Percentiles rank a stretch among this genome's conserved stretches.
These are phyloP conservation scores for Dreissena polymorpha DNA, from an alignment of 1,140 invertebrate species.

Conservation along the genomic window DNA sequence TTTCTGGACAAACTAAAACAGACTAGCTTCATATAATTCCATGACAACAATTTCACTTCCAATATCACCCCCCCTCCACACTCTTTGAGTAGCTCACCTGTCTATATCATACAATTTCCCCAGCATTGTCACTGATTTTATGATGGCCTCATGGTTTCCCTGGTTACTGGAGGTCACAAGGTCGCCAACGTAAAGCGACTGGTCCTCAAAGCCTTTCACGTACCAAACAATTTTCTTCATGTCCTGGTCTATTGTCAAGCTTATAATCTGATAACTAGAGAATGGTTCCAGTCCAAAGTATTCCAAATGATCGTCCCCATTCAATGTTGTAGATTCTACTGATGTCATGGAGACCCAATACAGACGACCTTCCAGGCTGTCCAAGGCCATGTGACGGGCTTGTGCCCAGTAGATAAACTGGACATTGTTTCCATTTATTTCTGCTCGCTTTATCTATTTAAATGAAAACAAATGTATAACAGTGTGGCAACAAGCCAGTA, in stretches of 20 bases:
- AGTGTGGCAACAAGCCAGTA: neutral
- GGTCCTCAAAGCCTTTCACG: slow-evolving; percentile 61
- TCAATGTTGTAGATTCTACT: slow-evolving; percentile 88
- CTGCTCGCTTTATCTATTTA: slow-evolving; percentile 84
- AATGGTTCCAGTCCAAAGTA: slow-evolving; percentile 87
- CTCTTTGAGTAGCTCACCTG: slow-evolving; percentile 54
- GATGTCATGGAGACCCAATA: slow-evolving; percentile 93
- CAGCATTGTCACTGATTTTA: slow-evolving; percentile 34
- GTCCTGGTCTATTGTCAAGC: slow-evolving; percentile 86
- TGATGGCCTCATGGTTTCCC: slow-evolving; percentile 19
- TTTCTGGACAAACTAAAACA: too few species aligned
- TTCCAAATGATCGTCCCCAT: slow-evolving; percentile 87
- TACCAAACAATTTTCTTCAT: slow-evolving; percentile 67
- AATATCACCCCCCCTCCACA: too few species aligned
- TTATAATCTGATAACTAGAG: slow-evolving; percentile 86
- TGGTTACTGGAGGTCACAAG: slow-evolving; percentile 49
- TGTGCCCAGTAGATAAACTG: slow-evolving; percentile 89
- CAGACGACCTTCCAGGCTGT: slow-evolving; percentile 89
- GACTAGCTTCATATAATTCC: too few species aligned
- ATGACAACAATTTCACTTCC: too few species aligned
- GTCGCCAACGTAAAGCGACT: slow-evolving; percentile 63
- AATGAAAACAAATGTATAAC: slow-evolving; percentile 27
- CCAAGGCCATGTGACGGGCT: slow-evolving; percentile 90
- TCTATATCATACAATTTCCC: slow-evolving; percentile 65
- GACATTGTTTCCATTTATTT: slow-evolving; percentile 84